These are phyloP conservation scores for Pipistrellus kuhlii DNA, from an alignment of 2,797 vertebrate species.

Conservation along the genomic window DNA sequence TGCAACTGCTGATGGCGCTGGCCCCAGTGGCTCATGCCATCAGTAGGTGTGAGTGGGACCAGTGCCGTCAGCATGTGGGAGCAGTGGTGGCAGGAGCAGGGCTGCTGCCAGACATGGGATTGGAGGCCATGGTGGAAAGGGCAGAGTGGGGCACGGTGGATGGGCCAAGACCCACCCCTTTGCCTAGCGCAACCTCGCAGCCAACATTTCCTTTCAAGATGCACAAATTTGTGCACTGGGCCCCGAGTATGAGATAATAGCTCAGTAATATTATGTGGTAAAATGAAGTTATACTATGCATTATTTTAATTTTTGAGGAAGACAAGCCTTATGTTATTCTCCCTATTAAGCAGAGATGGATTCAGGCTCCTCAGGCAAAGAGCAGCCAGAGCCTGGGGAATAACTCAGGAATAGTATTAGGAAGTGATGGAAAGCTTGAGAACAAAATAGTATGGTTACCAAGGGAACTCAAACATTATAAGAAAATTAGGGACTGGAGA, in stretches of 20 bases:
- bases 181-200: too few species aligned
- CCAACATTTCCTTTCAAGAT: too few species aligned
- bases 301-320: slow-evolving; percentile 10
- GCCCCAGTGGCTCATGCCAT: too few species aligned
- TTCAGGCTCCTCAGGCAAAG: not conserved
- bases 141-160: too few species aligned
- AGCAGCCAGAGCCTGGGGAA: not conserved
- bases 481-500: not conserved
- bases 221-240: too few species aligned
- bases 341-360: not conserved
- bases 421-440: not conserved
- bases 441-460: not conserved
- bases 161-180: too few species aligned
- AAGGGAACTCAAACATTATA: not conserved
- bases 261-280: not conserved
- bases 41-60: too few species aligned
- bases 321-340: not conserved
- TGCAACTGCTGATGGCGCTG: too few species aligned
- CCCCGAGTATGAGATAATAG: not conserved
- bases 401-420: not conserved
- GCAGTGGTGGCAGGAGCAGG: too few species aligned
- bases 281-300: not conserved
- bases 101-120: too few species aligned
- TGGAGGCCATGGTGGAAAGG: too few species aligned
- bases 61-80: too few species aligned